Evolutionary conservation across 1,140 invertebrate species (phyloP).

Genomic region (Neodiprion lecontei): DNA sequence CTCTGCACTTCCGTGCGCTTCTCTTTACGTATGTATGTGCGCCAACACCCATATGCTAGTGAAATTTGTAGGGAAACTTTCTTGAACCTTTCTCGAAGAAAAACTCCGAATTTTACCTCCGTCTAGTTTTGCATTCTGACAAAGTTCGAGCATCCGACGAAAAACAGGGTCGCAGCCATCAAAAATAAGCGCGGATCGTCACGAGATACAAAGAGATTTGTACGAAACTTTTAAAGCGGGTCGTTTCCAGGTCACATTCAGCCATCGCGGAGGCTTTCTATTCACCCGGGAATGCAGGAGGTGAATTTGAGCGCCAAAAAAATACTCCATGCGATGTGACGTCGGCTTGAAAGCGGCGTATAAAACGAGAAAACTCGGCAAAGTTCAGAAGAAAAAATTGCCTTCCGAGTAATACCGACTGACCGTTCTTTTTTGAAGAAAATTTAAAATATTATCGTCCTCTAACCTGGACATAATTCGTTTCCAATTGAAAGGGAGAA

Average conservation of each 20-base stretch:
- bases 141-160: neutral
- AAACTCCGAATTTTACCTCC: neutral
- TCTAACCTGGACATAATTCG: neutral
- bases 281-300: too few species aligned
- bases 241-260: neutral
- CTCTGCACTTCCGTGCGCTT: neutral
- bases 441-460: neutral
- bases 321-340: too few species aligned
- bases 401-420: too few species aligned
- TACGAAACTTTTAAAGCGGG: neutral
- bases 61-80: neutral
- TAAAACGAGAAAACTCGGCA: too few species aligned
- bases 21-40: neutral
- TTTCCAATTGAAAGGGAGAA: neutral
- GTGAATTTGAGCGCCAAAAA: too few species aligned
- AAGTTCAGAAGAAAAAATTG: too few species aligned
- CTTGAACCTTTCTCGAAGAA: neutral
- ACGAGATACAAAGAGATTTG: neutral
- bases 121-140: neutral
- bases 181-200: neutral
- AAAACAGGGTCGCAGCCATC: neutral
- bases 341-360: too few species aligned
- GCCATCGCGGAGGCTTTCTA: neutral
- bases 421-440: neutral
- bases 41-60: neutral